Conservation (phyloP, 2,797 vertebrate genomes). For the Acrossocheilus fasciatus region DNA sequence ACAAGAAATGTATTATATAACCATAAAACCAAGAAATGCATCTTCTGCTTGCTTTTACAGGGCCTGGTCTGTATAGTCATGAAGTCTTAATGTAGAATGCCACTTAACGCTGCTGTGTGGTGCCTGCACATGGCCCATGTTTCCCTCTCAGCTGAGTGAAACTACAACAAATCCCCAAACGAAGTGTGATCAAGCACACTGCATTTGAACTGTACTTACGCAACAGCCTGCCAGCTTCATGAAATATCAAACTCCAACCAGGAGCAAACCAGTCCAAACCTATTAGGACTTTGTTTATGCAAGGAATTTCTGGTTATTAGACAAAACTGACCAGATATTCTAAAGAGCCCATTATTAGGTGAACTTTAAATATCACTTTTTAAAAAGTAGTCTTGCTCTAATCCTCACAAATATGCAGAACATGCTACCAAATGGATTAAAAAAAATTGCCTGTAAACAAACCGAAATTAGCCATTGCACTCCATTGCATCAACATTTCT, state of each 20-base stretch:
- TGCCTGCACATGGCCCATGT: constrained; percentile 6
- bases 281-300: not conserved
- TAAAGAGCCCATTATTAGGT: not conserved
- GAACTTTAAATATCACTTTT: not conserved
- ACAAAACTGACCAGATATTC: not conserved
- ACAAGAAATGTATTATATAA: not conserved
- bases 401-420: not conserved
- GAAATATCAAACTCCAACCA: constrained; percentile 15
- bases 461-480: not conserved
- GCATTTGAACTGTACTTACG: constrained; percentile 35
- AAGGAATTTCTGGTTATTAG: not conserved
- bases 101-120: not conserved
- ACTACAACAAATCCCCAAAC: constrained; percentile 28
- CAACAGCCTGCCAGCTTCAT: constrained; percentile 45
- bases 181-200: constrained; percentile 1
- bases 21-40: not conserved
- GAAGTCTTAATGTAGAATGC: not conserved
- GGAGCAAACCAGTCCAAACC: constrained; percentile 8
- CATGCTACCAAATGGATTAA: not conserved
- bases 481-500: not conserved
- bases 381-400: not conserved
- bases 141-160: constrained; percentile 35
- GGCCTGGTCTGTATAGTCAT: not conserved
- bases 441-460: not conserved
- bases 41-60: not conserved